These are phyloP conservation scores for Isurus oxyrinchus DNA, from an alignment of 2,113 vertebrate genomes.

Conservation along the genomic window DNA sequence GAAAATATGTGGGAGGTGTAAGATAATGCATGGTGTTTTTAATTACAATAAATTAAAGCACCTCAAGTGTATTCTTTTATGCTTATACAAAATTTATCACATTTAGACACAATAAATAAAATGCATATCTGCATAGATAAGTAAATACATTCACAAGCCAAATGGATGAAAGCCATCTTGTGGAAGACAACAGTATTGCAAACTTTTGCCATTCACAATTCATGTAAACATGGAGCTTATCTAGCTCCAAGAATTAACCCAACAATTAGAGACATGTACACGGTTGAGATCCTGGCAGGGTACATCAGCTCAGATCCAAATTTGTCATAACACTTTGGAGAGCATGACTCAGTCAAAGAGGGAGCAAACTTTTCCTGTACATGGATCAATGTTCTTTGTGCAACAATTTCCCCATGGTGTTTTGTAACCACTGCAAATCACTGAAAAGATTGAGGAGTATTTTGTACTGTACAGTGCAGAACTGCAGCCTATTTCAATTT, in stretches of 20 bases:
- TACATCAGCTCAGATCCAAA: not conserved
- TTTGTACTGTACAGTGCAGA: not conserved
- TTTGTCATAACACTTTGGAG: not conserved
- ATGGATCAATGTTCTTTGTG: not conserved
- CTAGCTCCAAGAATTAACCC: not conserved
- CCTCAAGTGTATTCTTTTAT: not conserved
- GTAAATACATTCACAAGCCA: not conserved
- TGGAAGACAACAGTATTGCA: slow-evolving; percentile 3
- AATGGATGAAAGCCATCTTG: slow-evolving; percentile 16
- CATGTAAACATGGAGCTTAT: not conserved
- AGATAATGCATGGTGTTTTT: not conserved
- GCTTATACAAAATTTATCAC: not conserved
- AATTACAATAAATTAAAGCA: not conserved
- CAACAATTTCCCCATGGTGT: not conserved
- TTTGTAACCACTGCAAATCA: not conserved
- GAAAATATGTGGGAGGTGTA: not conserved
- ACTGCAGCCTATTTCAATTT: no score
- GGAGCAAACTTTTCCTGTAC: not conserved
- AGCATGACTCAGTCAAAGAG: not conserved
- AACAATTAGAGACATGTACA: not conserved
- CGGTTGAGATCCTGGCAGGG: not conserved
- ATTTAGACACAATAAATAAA: not conserved
- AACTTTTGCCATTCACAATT: not conserved
- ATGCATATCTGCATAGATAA: not conserved
- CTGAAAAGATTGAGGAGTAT: not conserved